phyloP scores from a whole-genome alignment of 1,140 invertebrate genomes.

The Bombus impatiens region DNA sequence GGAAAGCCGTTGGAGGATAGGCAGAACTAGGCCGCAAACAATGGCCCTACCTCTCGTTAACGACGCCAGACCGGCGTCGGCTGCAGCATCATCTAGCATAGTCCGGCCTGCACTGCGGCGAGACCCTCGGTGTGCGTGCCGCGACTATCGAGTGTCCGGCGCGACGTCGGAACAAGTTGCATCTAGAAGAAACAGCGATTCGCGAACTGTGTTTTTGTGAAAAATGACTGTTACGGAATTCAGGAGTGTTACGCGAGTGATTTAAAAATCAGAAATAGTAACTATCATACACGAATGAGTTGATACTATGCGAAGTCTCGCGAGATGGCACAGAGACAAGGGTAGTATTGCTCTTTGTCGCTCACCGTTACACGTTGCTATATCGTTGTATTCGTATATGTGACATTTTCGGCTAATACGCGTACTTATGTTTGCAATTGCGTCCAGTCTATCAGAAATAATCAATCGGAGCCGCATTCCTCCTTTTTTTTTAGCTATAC shows the following conservation, averaged over 20 bases:
- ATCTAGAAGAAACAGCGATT: background rate
- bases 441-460: no score
- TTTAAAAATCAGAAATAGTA: background rate
- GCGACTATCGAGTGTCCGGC: slow-evolving; percentile 46
- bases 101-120: slow-evolving; percentile 42
- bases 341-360: no score
- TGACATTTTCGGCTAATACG: no score
- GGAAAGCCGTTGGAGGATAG: slow-evolving; percentile 60
- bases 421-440: no score
- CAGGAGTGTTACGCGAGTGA: background rate
- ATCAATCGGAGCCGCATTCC: no score
- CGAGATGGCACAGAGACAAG: no score
- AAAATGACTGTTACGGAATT: background rate
- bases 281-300: no score
- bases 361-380: no score
- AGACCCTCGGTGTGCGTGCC: slow-evolving; percentile 46
- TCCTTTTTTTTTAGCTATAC: no score
- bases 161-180: slow-evolving; percentile 9
- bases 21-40: slow-evolving; percentile 76
- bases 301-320: no score
- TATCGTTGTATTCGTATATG: no score
- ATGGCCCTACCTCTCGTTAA: slow-evolving; percentile 72
- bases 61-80: slow-evolving; percentile 58
- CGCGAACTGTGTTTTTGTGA: background rate
- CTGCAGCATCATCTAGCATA: slow-evolving; percentile 58